Conservation (phyloP, 92 coral and sea anemone species). For the Micromussa lordhowensis region DNA sequence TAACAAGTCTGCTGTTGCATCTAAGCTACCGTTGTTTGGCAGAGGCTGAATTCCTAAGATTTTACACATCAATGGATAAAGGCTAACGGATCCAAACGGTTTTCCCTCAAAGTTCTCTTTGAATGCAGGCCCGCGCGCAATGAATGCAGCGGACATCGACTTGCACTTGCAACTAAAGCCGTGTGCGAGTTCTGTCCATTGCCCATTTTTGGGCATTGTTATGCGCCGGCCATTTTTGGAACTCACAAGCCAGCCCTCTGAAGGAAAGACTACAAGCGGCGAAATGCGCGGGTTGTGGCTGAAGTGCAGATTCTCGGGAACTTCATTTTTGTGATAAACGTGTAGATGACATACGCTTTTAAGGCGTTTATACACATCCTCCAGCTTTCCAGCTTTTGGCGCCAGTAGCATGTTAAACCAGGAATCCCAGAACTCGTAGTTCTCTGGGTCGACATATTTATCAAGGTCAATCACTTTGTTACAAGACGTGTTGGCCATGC, state of each 20-base stretch:
- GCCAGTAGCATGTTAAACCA: constrained; percentile 70
- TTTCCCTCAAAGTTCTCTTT: constrained; percentile 53
- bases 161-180: constrained; percentile 69
- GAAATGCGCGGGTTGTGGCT: constrained; percentile 73
- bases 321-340: constrained; percentile 73
- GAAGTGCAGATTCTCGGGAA: constrained; percentile 73
- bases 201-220: not conserved
- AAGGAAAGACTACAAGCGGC: constrained; percentile 68
- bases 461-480: constrained; percentile 63
- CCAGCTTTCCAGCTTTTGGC: constrained; percentile 65
- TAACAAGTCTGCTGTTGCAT: constrained; percentile 37
- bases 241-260: constrained; percentile 83
- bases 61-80: constrained; percentile 86
- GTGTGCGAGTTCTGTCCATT: constrained; percentile 45
- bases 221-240: constrained; percentile 35
- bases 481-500: constrained; percentile 80
- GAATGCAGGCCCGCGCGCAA: constrained; percentile 94
- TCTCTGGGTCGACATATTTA: constrained; percentile 62
- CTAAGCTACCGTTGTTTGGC: constrained; percentile 76
- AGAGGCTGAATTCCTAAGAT: constrained; percentile 70
- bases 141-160: constrained; percentile 77
- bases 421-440: constrained; percentile 73
- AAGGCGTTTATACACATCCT: constrained; percentile 61
- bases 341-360: constrained; percentile 68
- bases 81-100: constrained; percentile 73